A percentile compares a stretch with the other conserved stretches of the same genome.
phyloP scores from a whole-genome alignment of 2,888 invertebrate species.

The Cataglyphis altisquamis region DNA sequence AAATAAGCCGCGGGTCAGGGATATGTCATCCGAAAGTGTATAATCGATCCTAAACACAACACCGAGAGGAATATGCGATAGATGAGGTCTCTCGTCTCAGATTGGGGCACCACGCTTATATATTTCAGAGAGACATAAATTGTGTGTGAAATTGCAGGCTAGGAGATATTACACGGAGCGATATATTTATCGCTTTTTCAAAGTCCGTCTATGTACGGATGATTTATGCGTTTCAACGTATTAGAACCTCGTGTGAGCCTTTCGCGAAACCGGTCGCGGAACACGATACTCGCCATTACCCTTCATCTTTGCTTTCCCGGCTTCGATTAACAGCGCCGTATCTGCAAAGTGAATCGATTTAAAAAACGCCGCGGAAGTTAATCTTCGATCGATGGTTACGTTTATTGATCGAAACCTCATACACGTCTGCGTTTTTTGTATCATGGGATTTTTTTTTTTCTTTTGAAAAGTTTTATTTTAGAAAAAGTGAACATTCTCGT shows the following conservation, averaged over 20 bases:
- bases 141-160: slow-evolving; percentile 49
- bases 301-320: slow-evolving; percentile 46
- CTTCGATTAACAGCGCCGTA: slow-evolving; percentile 56
- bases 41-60: slow-evolving; percentile 45
- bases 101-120: slow-evolving; percentile 38
- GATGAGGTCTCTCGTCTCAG: slow-evolving; percentile 31
- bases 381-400: slow-evolving; percentile 48
- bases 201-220: slow-evolving; percentile 45
- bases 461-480: background rate
- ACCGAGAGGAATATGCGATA: slow-evolving; percentile 42
- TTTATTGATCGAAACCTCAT: slow-evolving; percentile 42
- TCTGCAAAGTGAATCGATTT: slow-evolving; percentile 51
- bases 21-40: slow-evolving; percentile 27
- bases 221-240: slow-evolving; percentile 62
- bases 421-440: slow-evolving; percentile 16
- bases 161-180: slow-evolving; percentile 48
- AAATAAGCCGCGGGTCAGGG: background rate
- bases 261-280: slow-evolving; percentile 59
- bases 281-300: slow-evolving; percentile 56
- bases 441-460: background rate
- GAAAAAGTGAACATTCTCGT: background rate
- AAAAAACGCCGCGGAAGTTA: slow-evolving; percentile 56
- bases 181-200: slow-evolving; percentile 61
- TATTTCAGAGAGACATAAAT: slow-evolving; percentile 56
- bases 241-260: slow-evolving; percentile 54